A percentile compares a stretch with the other conserved stretches of the same genome.
Evolutionary conservation across 2,113 vertebrate genomes (phyloP).

Genomic region (Thamnaconus septentrionalis): DNA sequence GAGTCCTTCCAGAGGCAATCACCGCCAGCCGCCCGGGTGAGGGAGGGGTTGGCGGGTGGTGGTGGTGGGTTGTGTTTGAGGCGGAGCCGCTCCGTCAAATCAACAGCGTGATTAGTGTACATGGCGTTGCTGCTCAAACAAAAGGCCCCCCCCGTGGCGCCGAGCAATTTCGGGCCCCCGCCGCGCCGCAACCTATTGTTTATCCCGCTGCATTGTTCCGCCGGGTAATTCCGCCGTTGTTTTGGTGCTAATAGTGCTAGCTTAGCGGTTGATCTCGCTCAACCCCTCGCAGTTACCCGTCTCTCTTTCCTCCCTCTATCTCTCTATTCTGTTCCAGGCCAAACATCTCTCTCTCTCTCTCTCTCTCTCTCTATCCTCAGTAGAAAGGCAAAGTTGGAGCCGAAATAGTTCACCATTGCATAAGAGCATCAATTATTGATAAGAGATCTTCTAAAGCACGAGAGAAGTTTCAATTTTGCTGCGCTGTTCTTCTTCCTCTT

Average conservation of each 20-base stretch:
- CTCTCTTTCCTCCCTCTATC: slow-evolving; percentile 2
- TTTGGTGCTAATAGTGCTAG: slow-evolving; percentile 14
- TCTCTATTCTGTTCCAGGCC: slow-evolving; percentile 29
- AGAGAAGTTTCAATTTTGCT: slow-evolving; percentile 45
- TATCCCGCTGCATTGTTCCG: slow-evolving; percentile 12
- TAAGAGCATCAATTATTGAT: slow-evolving; percentile 55
- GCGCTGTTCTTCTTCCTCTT: slow-evolving; percentile 18
- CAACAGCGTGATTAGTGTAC: slow-evolving; percentile 49
- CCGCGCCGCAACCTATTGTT: slow-evolving; percentile 37
- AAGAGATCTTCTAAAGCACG: slow-evolving; percentile 25
- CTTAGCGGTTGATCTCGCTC: slow-evolving; percentile 25
- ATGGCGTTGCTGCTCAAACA: slow-evolving; percentile 17
- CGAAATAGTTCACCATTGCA: slow-evolving; percentile 42
- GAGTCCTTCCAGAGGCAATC: slow-evolving; percentile 39
- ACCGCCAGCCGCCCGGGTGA: background rate
- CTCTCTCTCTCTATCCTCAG: slow-evolving; percentile 28
- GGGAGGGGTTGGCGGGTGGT: too few species aligned
- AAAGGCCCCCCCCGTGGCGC: slow-evolving; percentile 48
- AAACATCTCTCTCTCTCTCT: slow-evolving; percentile 22
- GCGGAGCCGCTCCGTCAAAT: slow-evolving; percentile 46
- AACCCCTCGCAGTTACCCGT: slow-evolving; percentile 13
- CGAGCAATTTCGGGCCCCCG: slow-evolving; percentile 35
- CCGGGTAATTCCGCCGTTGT: slow-evolving; percentile 17
- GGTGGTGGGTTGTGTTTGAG: background rate
- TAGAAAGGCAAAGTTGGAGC: slow-evolving; percentile 26